phyloP scores from a whole-genome alignment of 2,113 vertebrate species.

The Piprites chloris region DNA sequence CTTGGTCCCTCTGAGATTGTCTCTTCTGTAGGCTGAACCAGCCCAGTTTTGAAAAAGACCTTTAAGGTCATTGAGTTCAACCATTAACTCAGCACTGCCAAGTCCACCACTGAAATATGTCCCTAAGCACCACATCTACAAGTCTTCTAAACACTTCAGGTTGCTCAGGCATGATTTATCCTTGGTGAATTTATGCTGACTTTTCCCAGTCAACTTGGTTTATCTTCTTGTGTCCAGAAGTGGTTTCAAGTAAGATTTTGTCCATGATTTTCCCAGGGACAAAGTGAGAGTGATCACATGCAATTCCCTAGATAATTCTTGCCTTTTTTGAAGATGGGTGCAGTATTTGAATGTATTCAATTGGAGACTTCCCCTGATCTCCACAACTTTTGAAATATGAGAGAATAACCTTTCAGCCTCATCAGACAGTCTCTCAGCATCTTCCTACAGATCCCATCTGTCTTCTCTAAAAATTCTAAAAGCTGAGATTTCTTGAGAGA shows the following conservation, averaged over 20 bases:
- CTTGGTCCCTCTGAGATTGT: not conserved
- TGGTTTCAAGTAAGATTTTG: not conserved
- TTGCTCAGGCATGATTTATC: not conserved
- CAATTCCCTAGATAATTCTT: not conserved
- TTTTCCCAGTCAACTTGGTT: not conserved
- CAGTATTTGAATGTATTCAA: not conserved
- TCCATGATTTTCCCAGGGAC: not conserved
- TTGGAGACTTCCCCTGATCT: not conserved
- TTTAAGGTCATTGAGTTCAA: not conserved
- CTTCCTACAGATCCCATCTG: slow-evolving; percentile 14
- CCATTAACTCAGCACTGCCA: not conserved
- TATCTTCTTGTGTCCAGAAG: not conserved
- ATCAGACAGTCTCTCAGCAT: not conserved
- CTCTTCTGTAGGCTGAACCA: not conserved
- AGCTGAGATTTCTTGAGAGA: not conserved
- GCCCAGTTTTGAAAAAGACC: not conserved
- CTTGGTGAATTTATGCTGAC: not conserved
- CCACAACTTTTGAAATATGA: not conserved
- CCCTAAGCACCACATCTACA: not conserved
- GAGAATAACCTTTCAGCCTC: not conserved
- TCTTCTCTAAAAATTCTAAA: not conserved
- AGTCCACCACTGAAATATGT: not conserved
- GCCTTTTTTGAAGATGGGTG: not conserved
- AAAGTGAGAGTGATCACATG: not conserved
- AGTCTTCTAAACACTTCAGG: not conserved